Conservation (phyloP, 2,797 vertebrate genomes). For the Megalops cyprinoides region DNA sequence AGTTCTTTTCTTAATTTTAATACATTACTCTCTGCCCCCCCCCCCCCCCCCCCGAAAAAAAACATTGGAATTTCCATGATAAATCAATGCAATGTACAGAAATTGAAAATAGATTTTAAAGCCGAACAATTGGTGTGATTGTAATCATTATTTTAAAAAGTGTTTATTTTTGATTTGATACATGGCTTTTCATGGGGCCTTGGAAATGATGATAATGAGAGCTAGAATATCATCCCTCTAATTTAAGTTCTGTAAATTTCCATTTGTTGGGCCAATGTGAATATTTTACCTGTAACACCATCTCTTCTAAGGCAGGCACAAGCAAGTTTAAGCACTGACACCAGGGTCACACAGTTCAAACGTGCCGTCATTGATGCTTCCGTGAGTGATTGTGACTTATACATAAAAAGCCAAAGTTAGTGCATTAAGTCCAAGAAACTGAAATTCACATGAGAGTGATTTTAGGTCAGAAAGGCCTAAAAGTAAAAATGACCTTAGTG, state of each 20-base stretch:
- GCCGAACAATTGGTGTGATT: neutral
- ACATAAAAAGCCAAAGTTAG: neutral
- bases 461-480: slow-evolving; percentile 11
- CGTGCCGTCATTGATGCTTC: neutral
- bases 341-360: neutral
- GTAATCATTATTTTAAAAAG: neutral
- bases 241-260: neutral
- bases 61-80: no score
- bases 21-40: no score
- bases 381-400: neutral
- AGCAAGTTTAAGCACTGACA: neutral
- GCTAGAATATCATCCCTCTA: neutral
- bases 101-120: neutral
- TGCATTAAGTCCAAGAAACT: neutral
- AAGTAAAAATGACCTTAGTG: neutral
- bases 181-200: neutral
- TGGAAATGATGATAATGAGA: neutral
- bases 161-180: neutral
- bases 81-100: no score
- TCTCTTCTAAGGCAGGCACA: neutral
- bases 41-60: no score
- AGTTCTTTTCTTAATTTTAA: no score
- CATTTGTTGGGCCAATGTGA: no score
- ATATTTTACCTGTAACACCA: neutral
- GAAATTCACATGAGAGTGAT: neutral